Base-by-base conservation (phyloP, 2,797 vertebrate genomes). In the Sparidentex hasta region DNA sequence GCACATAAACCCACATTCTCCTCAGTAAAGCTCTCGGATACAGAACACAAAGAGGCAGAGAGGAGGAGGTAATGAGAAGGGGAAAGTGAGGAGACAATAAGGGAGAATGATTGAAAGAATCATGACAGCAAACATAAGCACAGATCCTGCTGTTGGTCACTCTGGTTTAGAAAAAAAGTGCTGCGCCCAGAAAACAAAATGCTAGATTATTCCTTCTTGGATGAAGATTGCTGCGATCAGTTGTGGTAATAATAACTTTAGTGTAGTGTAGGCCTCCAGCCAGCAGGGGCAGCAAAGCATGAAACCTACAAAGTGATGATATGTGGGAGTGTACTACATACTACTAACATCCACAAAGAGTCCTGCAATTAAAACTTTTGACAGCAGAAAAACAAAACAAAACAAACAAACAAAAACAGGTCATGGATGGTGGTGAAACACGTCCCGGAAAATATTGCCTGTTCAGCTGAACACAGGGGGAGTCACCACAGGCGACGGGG, bases 121-220 rank as follows among this genome's bases (percentile, higher is more conserved):
- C 41, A 50, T 54, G 41, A 17, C 48, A 52, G 52, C 54, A 76
- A 72, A 84, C 57, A 71, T 50, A 54, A 82, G 67, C 65, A 61
- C 27, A 55, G 8, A 44, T 48, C 54, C 67, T 51, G 62, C 65
- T 55, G 65, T 58, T 59, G 48, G 55, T 74, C 68, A n/a, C 55
- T 21, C 21, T 64, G 62, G 73, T 74, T 69, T 68, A 82, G 63
- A 64, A 64, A 48, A 63, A 27, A 57, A 69, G 51, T 58, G 71
- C 56, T 56, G 57, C 23, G 47, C 58, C 73, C 46, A 78, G 67
- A 73, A 74, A 76, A 88, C 76, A 74, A 85, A 90, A 82, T 55
- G 65, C 59, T 63, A 85, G 80, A 85, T 78, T 54, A 47, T 81
- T 76, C 43, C 87, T 81, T 86, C 51, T 82, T 71, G 80, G 71